Evolutionary conservation across 2,113 vertebrate species (phyloP).

Genomic region (Centrocercus urophasianus): DNA sequence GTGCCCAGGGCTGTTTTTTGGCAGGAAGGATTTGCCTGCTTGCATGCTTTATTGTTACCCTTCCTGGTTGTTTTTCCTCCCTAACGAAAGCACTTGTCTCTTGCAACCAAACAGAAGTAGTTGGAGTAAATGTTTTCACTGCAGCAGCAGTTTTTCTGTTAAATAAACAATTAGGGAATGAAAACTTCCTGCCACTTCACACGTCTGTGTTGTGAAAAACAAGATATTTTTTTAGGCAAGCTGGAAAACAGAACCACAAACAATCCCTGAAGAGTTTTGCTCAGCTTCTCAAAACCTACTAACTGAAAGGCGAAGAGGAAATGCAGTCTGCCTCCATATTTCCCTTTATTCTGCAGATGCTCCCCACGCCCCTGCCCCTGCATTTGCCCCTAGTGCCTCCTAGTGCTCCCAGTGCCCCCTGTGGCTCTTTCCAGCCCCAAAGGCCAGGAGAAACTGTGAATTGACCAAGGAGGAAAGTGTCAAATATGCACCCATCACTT

Average conservation of each 20-base stretch:
- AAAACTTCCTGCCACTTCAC: slow-evolving; percentile 39
- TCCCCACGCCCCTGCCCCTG: no score
- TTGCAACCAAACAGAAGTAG: not conserved
- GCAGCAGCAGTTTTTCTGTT: not conserved
- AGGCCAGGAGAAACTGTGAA: not conserved
- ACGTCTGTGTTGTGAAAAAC: slow-evolving; percentile 21
- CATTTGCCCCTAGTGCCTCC: not conserved
- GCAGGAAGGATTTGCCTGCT: not conserved
- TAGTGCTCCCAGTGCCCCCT: not conserved
- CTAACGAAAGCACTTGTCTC: not conserved
- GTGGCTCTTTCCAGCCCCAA: not conserved
- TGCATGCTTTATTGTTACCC: not conserved
- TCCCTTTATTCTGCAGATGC: not conserved
- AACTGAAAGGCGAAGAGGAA: not conserved
- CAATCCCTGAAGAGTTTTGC: not conserved
- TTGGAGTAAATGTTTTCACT: not conserved
- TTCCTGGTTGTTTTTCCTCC: not conserved
- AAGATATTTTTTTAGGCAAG: slow-evolving; percentile 1
- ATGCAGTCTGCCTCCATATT: not conserved
- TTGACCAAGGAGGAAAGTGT: not conserved
- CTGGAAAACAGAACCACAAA: not conserved
- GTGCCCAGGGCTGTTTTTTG: not conserved
- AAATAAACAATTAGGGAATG: slow-evolving; percentile 12
- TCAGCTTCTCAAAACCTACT: not conserved
- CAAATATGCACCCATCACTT: accelerated